Conservation (phyloP, 1,140 invertebrate species). For the Anoplophora glabripennis region DNA sequence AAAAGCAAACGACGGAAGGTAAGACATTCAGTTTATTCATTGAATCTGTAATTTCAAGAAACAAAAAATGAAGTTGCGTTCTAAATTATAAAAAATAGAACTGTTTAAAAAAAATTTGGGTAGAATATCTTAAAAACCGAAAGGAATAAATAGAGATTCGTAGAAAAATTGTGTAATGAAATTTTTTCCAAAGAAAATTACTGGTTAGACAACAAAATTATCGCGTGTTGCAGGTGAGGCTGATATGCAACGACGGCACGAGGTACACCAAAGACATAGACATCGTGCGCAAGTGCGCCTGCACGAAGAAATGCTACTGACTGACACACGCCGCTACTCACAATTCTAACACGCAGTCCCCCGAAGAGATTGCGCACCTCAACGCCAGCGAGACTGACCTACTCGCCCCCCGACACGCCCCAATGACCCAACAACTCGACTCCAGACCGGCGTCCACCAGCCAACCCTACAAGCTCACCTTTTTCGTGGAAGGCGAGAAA, state of each 20-base stretch:
- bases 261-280: conserved; percentile 94
- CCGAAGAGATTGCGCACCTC: conserved; percentile 19
- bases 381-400: conserved; percentile 12
- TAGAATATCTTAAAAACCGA: no score
- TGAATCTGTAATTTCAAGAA: not conserved
- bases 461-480: conserved; percentile 12
- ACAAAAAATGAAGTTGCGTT: no score
- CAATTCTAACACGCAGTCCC: conserved; percentile 44
- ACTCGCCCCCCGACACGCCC: conserved; percentile 27
- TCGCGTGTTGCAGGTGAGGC: conserved; percentile 71
- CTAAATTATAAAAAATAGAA: not conserved
- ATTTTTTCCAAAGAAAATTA: no score
- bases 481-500: conserved; percentile 4
- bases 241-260: conserved; percentile 88
- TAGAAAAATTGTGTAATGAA: no score
- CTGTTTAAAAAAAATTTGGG: not conserved
- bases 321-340: conserved; percentile 49
- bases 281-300: conserved; percentile 91
- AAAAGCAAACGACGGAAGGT: conserved; percentile 91
- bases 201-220: no score
- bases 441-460: conserved; percentile 1
- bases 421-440: conserved; percentile 9
- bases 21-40: no score
- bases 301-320: conserved; percentile 80
- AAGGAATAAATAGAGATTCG: no score